Base-by-base conservation (phyloP, 1,140 invertebrate genomes). In the Dendrolimus punctatus region DNA sequence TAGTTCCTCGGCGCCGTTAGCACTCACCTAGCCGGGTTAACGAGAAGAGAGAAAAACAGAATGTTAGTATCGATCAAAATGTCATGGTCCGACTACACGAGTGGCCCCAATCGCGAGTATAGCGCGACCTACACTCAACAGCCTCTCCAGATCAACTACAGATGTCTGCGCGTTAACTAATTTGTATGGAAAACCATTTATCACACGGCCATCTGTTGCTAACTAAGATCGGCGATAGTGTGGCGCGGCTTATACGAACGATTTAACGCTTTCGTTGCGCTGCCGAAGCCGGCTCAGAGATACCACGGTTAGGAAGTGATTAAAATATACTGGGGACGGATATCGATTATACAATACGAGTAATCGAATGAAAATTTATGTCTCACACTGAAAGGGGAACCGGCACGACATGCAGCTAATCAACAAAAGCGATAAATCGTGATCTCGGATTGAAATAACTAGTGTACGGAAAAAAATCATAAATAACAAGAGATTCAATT, bases 21-120 rank as follows among this genome's bases (percentile, higher is more conserved):
- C 91, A 91, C 91, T 91, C 90, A 90, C 91, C 91, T 91, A 91
- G 85, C 84, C 85, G 76, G 76, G 84, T 86, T 88, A 87, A 86
- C 82, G 80, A 86, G 81, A 85, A 85, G 85, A 87, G 83, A 87
- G 81, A 87, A 86, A 80, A 87, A 88, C 86, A 88, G 86, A 84
- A 88, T 85, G 87, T 88, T 88, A 88, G 87, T 88, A 85, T 87
- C 75, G 83, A 78, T 85, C 81, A 71, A 85, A 85, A 85, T 86
- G 81, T 83, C 80, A 78, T 77, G 80, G 79, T 75, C 76, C 78
- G 73, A 77, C 59, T 73, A 77, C 78, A 79, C 75, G 74, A 68
- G 62, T 73, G 73, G 71, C 72, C 78, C 70, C 81, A 76, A 82
- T 76, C 72, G 69, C 75, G 74, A 76, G 72, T 55, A 68, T 8